A percentile compares a stretch with the other conserved stretches of the same genome.
Evolutionary conservation across 2,797 vertebrate genomes (phyloP).

Genomic region (Naso thynnoides): DNA sequence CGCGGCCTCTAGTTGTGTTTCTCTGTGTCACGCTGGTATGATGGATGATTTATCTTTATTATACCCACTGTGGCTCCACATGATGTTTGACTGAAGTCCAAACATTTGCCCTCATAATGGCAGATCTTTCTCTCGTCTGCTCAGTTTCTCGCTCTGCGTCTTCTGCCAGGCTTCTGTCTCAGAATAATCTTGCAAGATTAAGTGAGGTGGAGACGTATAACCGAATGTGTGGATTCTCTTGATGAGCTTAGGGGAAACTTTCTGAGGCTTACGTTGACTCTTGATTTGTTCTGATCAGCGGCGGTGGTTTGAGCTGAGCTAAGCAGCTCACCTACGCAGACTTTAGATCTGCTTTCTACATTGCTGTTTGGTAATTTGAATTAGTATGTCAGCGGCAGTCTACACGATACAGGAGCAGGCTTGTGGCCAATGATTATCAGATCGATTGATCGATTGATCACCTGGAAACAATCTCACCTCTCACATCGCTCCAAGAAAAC

Average conservation of each 20-base stretch:
- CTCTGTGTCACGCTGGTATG: slow-evolving; percentile 12
- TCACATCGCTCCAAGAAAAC: background rate
- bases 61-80: slow-evolving; percentile 23
- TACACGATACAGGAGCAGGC: background rate
- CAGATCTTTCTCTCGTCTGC: slow-evolving; percentile 6
- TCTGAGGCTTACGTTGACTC: slow-evolving; percentile 67
- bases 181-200: slow-evolving; percentile 68
- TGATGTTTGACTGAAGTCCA: slow-evolving; percentile 33
- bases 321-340: slow-evolving; percentile 57
- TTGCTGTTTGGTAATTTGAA: background rate
- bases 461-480: background rate
- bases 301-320: slow-evolving; percentile 47
- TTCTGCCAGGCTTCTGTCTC: slow-evolving; percentile 31
- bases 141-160: slow-evolving; percentile 12
- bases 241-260: slow-evolving; percentile 72
- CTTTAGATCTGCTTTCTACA: slow-evolving; percentile 27
- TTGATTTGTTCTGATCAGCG: slow-evolving; percentile 59
- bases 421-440: background rate
- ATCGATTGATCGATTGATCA: background rate
- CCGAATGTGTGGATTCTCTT: slow-evolving; percentile 63
- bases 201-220: slow-evolving; percentile 44
- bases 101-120: slow-evolving; percentile 25
- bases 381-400: background rate
- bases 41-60: slow-evolving; percentile 46
- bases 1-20: background rate